These are phyloP conservation scores for Rhimphoctona megacephalus DNA, from an alignment of 2,888 invertebrate species.

Conservation along the genomic window DNA sequence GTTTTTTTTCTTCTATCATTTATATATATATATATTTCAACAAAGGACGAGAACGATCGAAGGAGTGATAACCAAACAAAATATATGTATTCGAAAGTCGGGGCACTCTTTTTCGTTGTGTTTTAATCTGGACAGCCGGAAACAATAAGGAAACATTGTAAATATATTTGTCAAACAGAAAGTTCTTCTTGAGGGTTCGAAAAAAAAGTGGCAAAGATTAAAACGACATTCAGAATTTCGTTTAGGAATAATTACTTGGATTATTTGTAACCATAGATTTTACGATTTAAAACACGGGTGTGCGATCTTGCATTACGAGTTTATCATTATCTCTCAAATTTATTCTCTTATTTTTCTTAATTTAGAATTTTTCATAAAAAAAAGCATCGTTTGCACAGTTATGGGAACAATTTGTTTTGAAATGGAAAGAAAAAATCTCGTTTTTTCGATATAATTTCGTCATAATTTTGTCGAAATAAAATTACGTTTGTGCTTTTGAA, in stretches of 20 bases:
- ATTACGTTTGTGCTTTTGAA: conserved; percentile 8
- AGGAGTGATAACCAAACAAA: conserved; percentile 23
- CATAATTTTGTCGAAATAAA: background rate
- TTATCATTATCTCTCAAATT: background rate
- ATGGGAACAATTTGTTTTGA: background rate
- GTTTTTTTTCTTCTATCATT: conserved; percentile 44
- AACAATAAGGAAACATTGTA: conserved; percentile 22
- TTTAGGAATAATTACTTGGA: conserved; percentile 69
- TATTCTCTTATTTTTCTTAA: conserved; percentile 1
- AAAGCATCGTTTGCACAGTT: background rate
- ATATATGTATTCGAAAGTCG: conserved; percentile 14
- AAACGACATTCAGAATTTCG: conserved; percentile 69
- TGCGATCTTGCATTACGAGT: conserved; percentile 57
- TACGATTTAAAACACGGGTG: conserved; percentile 61
- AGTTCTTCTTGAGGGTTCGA: conserved; percentile 8
- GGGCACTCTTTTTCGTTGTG: conserved; percentile 51
- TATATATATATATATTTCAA: conserved; percentile 39
- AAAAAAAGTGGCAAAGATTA: conserved; percentile 34
- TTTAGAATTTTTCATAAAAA: background rate
- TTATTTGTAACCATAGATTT: conserved; percentile 67
- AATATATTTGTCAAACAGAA: conserved; percentile 15
- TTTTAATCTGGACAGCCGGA: background rate
- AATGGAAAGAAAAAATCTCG: background rate
- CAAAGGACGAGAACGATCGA: conserved; percentile 49
- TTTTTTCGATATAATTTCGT: background rate